Base-by-base conservation (phyloP, 2,888 invertebrate genomes). In the Cephus spinipes region DNA sequence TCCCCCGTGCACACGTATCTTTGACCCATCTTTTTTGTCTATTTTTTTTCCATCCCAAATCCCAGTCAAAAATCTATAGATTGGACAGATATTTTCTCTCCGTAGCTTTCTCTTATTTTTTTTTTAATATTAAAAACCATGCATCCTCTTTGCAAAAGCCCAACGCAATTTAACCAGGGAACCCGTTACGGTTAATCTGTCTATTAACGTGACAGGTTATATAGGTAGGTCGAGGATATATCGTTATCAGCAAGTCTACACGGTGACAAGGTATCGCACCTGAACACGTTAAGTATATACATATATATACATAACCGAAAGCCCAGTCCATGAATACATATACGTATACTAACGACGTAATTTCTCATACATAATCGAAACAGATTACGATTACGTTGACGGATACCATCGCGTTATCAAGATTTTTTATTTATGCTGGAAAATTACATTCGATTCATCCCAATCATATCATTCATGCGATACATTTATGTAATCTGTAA, bases 321-420 rank as follows among this genome's bases (percentile, higher is more conserved):
- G 55, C 82, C 75, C 82, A 71, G 80, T 82, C 79, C 85, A 85
- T 85, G 85, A 85, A 85, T 85, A 85, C 85, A 82, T 84, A 82
- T 83, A 81, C 79, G 76, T 35, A 68, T 75, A 78, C 55, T 23
- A 73, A 36, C 71, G 34, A 77, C 35, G 73, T 78, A 84, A 81
- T 82, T 81, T 80, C 80, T 77, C 83, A 77, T 79, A 77, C 77
- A 85, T 85, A 85, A 84, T 79, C 77, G 79, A 85, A 82, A 81
- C 80, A 76, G 75, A 74, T 34, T 36, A 34, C 36, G 12, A 74
- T 35, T 55, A 55, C 55, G 2, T 55, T 23, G 55, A 9, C 23
- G 23, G 23, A 55, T 55, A 23, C 23, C 23, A 2, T 55, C 2
- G 55, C 23, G 55, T 55, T 55, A 55, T 55, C 23, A 55, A 2